phyloP scores from a whole-genome alignment of 2,797 vertebrate genomes.

The Danio tinwini region DNA sequence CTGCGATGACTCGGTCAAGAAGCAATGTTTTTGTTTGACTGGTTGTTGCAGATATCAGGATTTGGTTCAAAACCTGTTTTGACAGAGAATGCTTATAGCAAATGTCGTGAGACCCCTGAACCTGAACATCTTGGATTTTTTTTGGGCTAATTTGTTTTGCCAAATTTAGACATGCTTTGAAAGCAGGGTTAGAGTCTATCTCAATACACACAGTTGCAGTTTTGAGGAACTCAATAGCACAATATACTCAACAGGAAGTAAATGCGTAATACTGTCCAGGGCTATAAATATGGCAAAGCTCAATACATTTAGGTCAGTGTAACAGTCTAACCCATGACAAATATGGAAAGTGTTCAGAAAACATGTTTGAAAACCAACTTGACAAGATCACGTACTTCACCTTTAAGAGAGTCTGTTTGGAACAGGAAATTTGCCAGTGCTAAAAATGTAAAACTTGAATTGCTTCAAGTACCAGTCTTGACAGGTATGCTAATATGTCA shows the following conservation, averaged over 20 bases:
- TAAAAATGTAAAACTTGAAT: conserved; percentile 35
- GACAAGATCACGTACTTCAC: not conserved
- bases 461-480: conserved; percentile 18
- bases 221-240: no score
- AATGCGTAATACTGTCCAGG: no score
- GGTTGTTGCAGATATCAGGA: not conserved
- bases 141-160: no score
- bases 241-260: no score
- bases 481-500: conserved; percentile 2
- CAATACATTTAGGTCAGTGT: no score
- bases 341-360: not conserved
- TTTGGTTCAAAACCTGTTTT: not conserved
- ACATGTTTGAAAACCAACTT: not conserved
- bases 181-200: not conserved
- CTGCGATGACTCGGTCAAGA: not conserved
- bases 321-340: no score
- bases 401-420: not conserved
- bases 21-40: not conserved
- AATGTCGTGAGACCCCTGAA: not conserved
- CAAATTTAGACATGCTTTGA: no score
- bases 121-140: not conserved
- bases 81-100: not conserved
- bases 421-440: conserved; percentile 6
- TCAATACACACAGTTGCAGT: no score
- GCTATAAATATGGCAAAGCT: no score